Conservation (phyloP, 2,888 invertebrate genomes). For the Cephus nigrinus region DNA sequence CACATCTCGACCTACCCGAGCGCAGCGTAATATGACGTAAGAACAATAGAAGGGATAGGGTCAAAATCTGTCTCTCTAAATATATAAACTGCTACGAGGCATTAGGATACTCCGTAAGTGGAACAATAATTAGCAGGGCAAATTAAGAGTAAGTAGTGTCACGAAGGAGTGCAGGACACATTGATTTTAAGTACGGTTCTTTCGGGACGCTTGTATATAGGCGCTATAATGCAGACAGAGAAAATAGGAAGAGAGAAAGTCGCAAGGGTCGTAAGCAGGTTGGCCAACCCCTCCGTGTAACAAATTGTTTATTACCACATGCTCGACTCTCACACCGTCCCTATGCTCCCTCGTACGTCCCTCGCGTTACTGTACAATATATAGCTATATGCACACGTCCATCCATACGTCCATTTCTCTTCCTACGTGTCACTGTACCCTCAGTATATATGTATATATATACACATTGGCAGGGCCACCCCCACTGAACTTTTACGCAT, state of each 20-base stretch:
- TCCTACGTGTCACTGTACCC: neutral
- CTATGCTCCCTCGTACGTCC: conserved; percentile 18
- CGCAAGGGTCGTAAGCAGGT: conserved; percentile 8
- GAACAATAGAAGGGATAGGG: no score
- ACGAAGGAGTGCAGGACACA: no score
- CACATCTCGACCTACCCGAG: no score
- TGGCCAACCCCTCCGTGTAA: conserved; percentile 42
- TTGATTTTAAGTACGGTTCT: no score
- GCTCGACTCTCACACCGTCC: conserved; percentile 48
- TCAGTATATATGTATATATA: neutral
- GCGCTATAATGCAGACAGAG: neutral
- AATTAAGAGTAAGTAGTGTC: no score
- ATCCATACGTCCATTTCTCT: neutral
- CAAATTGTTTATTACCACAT: conserved; percentile 59
- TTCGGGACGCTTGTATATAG: no score
- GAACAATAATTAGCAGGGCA: no score
- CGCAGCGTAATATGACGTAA: no score
- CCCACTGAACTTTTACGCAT: conserved; percentile 17
- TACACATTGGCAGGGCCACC: neutral
- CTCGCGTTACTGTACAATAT: neutral
- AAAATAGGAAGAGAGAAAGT: neutral
- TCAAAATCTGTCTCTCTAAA: no score
- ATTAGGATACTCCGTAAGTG: no score
- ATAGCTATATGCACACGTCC: conserved; percentile 29
- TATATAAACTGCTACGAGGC: no score